Evolutionary conservation across 2,113 vertebrate genomes (phyloP).

Genomic region (Larimichthys polyactis): DNA sequence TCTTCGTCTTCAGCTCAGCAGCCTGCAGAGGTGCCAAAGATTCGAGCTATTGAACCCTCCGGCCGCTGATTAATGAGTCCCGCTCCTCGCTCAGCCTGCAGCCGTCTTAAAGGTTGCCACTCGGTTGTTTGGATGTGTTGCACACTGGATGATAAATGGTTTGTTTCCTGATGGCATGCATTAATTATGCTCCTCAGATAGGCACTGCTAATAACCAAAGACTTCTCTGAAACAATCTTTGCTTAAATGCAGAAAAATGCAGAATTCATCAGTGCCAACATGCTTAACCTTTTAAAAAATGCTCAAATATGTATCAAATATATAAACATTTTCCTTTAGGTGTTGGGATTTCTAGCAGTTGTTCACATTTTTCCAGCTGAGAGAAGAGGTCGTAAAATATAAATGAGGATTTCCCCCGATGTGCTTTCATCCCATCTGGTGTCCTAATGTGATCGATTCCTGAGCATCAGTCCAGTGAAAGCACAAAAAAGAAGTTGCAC

Average conservation of each 20-base stretch:
- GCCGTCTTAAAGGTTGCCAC: conserved; percentile 11
- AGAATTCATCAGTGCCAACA: not conserved
- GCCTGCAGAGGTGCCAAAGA: conserved; percentile 24
- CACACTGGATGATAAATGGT: conserved; percentile 27
- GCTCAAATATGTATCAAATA: not conserved
- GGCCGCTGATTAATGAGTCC: conserved; percentile 48
- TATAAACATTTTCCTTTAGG: not conserved
- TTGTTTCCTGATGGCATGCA: conserved; percentile 21
- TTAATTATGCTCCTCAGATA: conserved; percentile 28
- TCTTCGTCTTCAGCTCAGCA: conserved; percentile 29
- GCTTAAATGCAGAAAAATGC: not conserved
- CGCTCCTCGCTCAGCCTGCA: conserved; percentile 9
- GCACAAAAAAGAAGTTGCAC: not conserved
- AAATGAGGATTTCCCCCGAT: not conserved
- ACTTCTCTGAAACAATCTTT: not conserved
- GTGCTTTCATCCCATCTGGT: conserved; percentile 3
- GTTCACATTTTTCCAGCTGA: not conserved
- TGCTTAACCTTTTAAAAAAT: not conserved
- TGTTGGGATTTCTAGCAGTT: not conserved
- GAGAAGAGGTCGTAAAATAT: conserved; percentile 16
- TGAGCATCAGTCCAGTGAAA: not conserved
- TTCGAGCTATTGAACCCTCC: conserved; percentile 31
- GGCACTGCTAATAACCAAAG: conserved; percentile 17
- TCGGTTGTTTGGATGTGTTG: conserved; percentile 5
- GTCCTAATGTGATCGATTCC: not conserved